These are phyloP conservation scores for Xestia xanthographa DNA, from an alignment of 2,888 invertebrate genomes.

Conservation along the genomic window DNA sequence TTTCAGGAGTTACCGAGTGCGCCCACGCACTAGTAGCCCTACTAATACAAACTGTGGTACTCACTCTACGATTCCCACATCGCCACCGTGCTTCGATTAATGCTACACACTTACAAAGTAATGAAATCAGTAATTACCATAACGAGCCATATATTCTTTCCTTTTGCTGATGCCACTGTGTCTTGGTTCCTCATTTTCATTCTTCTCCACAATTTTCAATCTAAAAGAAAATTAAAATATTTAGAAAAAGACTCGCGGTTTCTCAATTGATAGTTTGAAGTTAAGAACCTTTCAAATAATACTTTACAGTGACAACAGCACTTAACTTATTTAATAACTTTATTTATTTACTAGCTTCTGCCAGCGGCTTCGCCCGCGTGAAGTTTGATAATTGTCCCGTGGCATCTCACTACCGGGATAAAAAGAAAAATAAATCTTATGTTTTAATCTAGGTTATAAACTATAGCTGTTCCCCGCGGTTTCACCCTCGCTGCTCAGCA, in stretches of 20 bases:
- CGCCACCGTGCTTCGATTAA: not conserved
- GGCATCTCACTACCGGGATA: no score
- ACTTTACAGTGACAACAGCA: not conserved
- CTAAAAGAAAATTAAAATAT: constrained; percentile 63
- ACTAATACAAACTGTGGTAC: not conserved
- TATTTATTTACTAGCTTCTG: no score
- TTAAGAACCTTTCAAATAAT: not conserved
- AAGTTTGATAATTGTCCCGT: no score
- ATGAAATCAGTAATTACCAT: constrained; percentile 71
- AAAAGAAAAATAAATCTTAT: no score
- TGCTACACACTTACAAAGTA: not conserved
- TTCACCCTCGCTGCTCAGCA: no score
- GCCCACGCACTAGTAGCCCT: not conserved
- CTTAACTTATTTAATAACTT: no score
- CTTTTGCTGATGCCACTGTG: constrained; percentile 75
- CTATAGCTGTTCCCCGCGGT: no score
- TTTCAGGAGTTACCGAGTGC: no score
- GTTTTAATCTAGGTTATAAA: no score
- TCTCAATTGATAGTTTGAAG: not conserved
- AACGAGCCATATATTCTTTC: constrained; percentile 79
- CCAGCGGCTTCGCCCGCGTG: no score
- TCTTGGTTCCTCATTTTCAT: constrained; percentile 77
- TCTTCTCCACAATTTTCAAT: constrained; percentile 74
- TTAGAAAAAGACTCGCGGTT: not conserved
- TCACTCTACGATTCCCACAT: not conserved